phyloP scores from a whole-genome alignment of 2,797 vertebrate species.

The Podarcis lilfordi region DNA sequence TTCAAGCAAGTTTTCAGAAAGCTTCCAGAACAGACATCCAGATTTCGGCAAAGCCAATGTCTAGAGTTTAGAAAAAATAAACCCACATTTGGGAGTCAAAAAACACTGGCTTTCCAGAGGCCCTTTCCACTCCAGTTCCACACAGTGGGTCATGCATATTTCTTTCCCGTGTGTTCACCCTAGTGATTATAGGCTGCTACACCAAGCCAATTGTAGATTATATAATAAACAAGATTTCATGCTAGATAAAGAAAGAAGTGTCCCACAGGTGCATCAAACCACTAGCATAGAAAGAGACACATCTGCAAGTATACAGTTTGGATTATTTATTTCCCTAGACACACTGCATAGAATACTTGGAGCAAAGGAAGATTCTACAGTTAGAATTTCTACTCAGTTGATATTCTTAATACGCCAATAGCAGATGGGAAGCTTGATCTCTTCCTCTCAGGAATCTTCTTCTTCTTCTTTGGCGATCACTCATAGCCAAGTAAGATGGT shows the following conservation, averaged over 20 bases:
- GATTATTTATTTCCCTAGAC: background rate
- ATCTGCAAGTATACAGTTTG: background rate
- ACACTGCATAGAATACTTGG: background rate
- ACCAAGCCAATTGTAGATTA: conserved; percentile 47
- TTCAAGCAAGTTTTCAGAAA: background rate
- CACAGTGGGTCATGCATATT: conserved; percentile 37
- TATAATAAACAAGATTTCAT: conserved; percentile 50
- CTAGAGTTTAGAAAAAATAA: background rate
- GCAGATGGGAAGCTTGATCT: background rate
- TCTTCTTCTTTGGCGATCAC: background rate
- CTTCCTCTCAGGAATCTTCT: background rate
- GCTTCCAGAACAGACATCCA: background rate
- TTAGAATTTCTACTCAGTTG: background rate
- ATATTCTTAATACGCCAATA: background rate
- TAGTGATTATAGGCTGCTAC: conserved; percentile 25
- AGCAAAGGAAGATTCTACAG: background rate
- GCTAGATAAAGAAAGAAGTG: conserved; percentile 34
- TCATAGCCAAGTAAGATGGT: background rate
- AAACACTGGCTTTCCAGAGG: conserved; percentile 8
- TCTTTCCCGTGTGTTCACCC: conserved; percentile 5
- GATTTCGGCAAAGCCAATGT: conserved; percentile 23
- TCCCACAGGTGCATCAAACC: background rate
- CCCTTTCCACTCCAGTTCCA: background rate
- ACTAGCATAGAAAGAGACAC: background rate
- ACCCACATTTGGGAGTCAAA: conserved; percentile 3